These are phyloP conservation scores for Amblyraja radiata DNA, from an alignment of 2,797 vertebrate species.

Conservation along the genomic window DNA sequence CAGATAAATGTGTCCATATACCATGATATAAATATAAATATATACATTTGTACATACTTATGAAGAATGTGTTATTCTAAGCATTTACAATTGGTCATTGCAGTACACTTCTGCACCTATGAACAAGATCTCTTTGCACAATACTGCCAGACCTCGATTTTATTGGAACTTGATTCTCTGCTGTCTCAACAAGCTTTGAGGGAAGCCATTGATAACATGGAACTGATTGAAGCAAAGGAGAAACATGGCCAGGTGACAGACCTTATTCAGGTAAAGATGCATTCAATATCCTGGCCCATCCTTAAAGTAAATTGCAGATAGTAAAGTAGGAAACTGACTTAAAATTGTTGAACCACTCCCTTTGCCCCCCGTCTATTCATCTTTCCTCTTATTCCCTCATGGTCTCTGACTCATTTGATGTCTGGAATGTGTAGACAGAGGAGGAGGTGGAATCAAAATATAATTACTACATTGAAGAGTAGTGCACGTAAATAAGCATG, in stretches of 20 bases:
- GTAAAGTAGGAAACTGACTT: not conserved
- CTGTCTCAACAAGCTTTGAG: constrained; percentile 64
- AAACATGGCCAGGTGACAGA: constrained; percentile 54
- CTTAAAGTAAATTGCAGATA: too few relatives aligned
- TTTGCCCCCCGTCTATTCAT: too few relatives aligned
- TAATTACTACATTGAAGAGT: too few relatives aligned
- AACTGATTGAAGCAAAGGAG: constrained; percentile 58
- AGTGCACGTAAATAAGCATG: too few relatives aligned
- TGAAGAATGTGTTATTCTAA: not conserved
- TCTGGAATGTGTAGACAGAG: too few relatives aligned
- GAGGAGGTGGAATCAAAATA: too few relatives aligned
- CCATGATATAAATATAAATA: too few relatives aligned
- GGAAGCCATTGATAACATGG: constrained; percentile 62
- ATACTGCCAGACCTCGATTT: constrained; percentile 65
- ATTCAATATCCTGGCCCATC: not conserved
- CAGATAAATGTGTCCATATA: too few relatives aligned
- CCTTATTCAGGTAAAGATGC: constrained; percentile 50
- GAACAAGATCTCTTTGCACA: constrained; percentile 60
- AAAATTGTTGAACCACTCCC: not conserved
- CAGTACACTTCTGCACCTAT: constrained; percentile 66
- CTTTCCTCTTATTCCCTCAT: not conserved
- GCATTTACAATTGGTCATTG: not conserved
- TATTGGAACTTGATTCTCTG: constrained; percentile 62
- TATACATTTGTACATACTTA: too few relatives aligned
- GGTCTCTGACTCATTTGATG: too few relatives aligned